Percentiles rank a stretch among this genome's conserved stretches.
These are phyloP conservation scores for Chamaetylas fuelleborni DNA, from an alignment of 2,113 vertebrate genomes.

Conservation along the genomic window DNA sequence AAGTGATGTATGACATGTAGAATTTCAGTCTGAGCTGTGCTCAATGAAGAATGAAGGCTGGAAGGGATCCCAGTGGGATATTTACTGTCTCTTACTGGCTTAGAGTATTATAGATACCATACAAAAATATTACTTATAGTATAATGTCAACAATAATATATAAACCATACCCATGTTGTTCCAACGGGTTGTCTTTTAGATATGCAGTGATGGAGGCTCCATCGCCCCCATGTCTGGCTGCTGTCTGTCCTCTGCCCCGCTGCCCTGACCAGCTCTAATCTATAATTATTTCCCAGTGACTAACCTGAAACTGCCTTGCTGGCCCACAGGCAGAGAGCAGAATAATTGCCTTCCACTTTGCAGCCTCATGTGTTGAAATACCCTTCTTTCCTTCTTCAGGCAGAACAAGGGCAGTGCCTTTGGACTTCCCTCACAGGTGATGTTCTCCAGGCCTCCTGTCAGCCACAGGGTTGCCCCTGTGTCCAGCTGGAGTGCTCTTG, in stretches of 20 bases:
- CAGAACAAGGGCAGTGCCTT: neutral
- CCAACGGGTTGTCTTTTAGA: neutral
- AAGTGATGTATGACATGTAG: neutral
- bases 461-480: fast-evolving
- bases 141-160: neutral
- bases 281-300: neutral
- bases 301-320: neutral
- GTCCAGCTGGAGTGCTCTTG: fast-evolving
- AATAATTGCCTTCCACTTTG: neutral
- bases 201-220: neutral
- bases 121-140: neutral
- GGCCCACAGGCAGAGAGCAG: neutral
- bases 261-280: neutral
- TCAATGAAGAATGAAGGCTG: neutral
- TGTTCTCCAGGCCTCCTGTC: neutral
- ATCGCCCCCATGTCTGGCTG: neutral
- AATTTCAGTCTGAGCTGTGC: neutral
- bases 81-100: neutral
- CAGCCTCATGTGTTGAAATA: neutral
- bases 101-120: neutral
- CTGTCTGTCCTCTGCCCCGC: neutral
- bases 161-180: neutral
- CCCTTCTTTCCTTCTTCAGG: neutral
- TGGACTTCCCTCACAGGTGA: neutral
- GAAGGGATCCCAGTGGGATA: neutral